Conservation (phyloP, 2,797 vertebrate species). For the Cottoperca gobio region DNA sequence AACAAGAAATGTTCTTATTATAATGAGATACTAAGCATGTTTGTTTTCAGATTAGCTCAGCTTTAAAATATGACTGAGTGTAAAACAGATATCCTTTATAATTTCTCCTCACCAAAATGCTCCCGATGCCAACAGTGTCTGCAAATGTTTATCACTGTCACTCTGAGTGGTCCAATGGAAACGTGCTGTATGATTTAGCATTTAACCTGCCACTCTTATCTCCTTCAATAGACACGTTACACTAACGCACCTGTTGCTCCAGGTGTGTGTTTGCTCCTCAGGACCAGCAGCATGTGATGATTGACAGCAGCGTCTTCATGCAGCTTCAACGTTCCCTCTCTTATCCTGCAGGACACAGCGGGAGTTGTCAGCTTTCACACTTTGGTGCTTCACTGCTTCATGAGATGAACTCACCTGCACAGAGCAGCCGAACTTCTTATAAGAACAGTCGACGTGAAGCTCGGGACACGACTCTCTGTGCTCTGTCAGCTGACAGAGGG, state of each 20-base stretch:
- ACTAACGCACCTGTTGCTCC: slow-evolving; percentile 84
- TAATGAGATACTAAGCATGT: too few species aligned
- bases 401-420: slow-evolving; percentile 47
- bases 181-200: too few species aligned
- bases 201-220: too few species aligned
- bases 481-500: slow-evolving; percentile 50
- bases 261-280: slow-evolving; percentile 87
- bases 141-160: too few species aligned
- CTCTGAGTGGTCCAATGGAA: too few species aligned
- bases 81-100: neutral
- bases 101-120: too few species aligned
- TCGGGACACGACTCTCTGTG: slow-evolving; percentile 53
- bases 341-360: slow-evolving; percentile 74
- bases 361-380: rapidly evolving
- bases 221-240: too few species aligned
- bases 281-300: slow-evolving; percentile 90
- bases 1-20: too few species aligned
- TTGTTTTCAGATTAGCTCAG: too few species aligned
- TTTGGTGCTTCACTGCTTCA: neutral
- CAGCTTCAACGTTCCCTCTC: slow-evolving; percentile 83
- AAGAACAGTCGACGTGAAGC: slow-evolving; percentile 35
- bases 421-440: slow-evolving; percentile 48
- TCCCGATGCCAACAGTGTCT: too few species aligned
- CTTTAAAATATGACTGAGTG: too few species aligned
- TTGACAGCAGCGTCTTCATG: slow-evolving; percentile 87